Evolutionary conservation across 2,797 vertebrate genomes (phyloP).

Genomic region (Darevskia mixta): DNA sequence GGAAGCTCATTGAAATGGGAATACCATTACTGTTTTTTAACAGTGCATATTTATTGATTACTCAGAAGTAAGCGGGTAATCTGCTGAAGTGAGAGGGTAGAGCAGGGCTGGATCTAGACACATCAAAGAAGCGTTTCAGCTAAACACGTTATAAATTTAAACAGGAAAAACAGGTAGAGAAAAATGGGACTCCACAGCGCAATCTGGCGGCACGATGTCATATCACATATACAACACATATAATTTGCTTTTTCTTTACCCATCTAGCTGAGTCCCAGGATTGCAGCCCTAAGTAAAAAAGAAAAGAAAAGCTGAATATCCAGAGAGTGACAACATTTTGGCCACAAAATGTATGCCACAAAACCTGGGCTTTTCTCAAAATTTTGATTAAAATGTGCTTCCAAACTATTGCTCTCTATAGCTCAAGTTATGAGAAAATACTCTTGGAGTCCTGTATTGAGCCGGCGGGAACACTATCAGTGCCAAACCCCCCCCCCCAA

Average conservation of each 20-base stretch:
- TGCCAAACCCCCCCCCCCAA: not conserved
- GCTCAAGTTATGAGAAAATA: not conserved
- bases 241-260: too few relatives aligned
- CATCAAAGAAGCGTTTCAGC: too few relatives aligned
- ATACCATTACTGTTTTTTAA: not conserved
- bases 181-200: too few relatives aligned
- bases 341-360: not conserved
- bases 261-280: not conserved
- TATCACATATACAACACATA: too few relatives aligned
- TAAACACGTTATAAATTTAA: too few relatives aligned
- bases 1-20: too few relatives aligned
- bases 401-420: not conserved
- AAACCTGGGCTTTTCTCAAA: not conserved
- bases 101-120: too few relatives aligned
- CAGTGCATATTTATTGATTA: not conserved
- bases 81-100: too few relatives aligned
- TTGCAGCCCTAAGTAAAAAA: not conserved
- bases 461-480: not conserved
- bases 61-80: too few relatives aligned
- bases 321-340: not conserved
- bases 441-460: not conserved
- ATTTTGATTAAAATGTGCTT: not conserved
- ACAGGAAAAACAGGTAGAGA: too few relatives aligned
- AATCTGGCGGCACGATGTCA: too few relatives aligned
- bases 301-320: not conserved